Percentiles rank a stretch among this genome's conserved stretches.
Conservation (phyloP, 2,797 vertebrate species). For the Enteromius unitaeniatus region DNA sequence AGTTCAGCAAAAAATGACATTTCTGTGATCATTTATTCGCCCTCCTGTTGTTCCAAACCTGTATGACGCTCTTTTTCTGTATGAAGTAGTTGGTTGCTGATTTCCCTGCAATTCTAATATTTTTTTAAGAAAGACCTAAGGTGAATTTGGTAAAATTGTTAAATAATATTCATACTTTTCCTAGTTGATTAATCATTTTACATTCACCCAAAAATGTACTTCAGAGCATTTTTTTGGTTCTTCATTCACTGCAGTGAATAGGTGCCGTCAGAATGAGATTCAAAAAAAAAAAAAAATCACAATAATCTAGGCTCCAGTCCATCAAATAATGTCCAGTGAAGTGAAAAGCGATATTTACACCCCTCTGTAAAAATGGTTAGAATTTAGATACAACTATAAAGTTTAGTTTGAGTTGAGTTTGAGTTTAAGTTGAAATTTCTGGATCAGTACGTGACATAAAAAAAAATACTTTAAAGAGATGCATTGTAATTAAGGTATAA, state of each 20-base stretch:
- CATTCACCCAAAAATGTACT: not conserved
- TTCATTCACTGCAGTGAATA: not conserved
- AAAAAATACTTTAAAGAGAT: not conserved
- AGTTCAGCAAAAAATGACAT: not conserved
- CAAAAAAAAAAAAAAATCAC: not conserved
- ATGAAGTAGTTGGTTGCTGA: not conserved
- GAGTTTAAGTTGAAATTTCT: not conserved
- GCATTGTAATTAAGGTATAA: not conserved
- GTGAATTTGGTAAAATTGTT: not conserved
- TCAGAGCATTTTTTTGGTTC: not conserved
- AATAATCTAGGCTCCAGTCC: not conserved
- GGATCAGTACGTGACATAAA: too few species aligned
- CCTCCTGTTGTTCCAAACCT: not conserved
- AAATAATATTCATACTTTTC: not conserved
- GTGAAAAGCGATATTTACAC: not conserved
- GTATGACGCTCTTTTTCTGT: not conserved
- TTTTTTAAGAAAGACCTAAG: not conserved
- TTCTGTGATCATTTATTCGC: not conserved
- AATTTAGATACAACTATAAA: not conserved
- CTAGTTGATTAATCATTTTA: not conserved
- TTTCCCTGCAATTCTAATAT: too few species aligned
- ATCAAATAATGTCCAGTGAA: not conserved
- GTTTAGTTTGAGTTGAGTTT: not conserved
- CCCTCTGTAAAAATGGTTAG: not conserved
- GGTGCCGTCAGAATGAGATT: not conserved